Evolutionary conservation across 2,888 invertebrate species (phyloP).

Genomic region (Dryadula phaetusa): DNA sequence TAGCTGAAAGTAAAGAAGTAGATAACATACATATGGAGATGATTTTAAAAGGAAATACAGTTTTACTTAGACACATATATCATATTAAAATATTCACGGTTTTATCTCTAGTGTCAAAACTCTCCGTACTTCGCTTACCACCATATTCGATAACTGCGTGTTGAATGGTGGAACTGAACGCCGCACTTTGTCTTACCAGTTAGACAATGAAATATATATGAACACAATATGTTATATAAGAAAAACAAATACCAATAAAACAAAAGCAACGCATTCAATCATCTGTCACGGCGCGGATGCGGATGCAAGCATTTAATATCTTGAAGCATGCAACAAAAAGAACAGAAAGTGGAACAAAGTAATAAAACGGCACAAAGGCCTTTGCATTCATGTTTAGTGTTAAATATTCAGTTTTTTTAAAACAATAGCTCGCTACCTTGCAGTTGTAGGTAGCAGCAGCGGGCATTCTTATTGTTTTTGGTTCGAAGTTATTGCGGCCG

Average conservation of each 20-base stretch:
- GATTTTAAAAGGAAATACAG: too few species aligned
- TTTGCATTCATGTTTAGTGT: constrained; percentile 45
- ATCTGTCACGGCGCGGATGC: constrained; percentile 21
- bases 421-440: constrained; percentile 30
- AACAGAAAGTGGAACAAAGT: constrained; percentile 40
- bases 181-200: too few species aligned
- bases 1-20: too few species aligned
- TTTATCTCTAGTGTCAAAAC: too few species aligned
- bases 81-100: too few species aligned
- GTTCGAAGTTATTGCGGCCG: constrained; percentile 39
- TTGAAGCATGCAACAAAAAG: constrained; percentile 35
- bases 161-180: too few species aligned
- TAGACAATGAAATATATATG: too few species aligned
- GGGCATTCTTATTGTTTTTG: constrained; percentile 41
- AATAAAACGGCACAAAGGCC: constrained; percentile 43
- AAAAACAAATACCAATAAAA: constrained; percentile 10
- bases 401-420: constrained; percentile 44
- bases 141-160: too few species aligned
- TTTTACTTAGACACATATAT: too few species aligned
- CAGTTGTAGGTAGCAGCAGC: constrained; percentile 20
- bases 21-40: too few species aligned
- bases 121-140: too few species aligned
- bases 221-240: too few species aligned
- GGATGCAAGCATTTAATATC: constrained; percentile 36
- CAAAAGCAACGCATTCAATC: constrained; percentile 21